Base-by-base conservation (phyloP, 2,113 vertebrate species). In the Nibea coibor region DNA sequence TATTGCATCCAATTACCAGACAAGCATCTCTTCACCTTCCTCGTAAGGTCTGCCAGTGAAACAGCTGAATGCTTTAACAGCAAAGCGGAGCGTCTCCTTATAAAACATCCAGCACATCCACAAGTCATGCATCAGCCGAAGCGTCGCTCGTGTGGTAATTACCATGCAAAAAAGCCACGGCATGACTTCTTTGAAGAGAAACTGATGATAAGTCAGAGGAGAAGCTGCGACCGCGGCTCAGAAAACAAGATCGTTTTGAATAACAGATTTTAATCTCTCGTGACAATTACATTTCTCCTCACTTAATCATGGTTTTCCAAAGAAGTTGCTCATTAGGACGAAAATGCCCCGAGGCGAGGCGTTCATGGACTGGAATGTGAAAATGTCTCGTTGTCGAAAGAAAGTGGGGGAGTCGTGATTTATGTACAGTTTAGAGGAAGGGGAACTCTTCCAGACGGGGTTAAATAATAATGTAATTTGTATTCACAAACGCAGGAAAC, bases 1-100 rank as follows among this genome's bases (percentile, higher is more conserved):
- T 84, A 85, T 82, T 84, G 81, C 87, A 89, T 89, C 83, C 85
- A 92, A 93, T 91, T 91, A 90, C 68, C 65, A 81, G 86, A 89
- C 81, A 86, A 88, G 89, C 51, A 84, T 88, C 87, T 89, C 86
- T 89, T 91, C 89, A 83, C 86, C 83, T 88, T 84, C 74, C 58
- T 69, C 14, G 16, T 72, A 64, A 66, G 80, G 78, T 80, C 88
- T 85, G 82, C 71, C 85, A 78, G 72, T 16, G 62, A 39, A 75
- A 73, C 69, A 65, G 81, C 68, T 65, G 65, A 91, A 90, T 87
- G 78, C 76, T 85, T 78, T 78, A 82, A 63, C 82, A 83, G 77
- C 72, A 72, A 50, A 45, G 73, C 26, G 28, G 20, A 77, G 61
- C 20, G 6, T 67, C 69, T 88, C 79, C 83, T 87, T 74, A 75